Percentiles rank a stretch among this genome's conserved stretches.
These are phyloP conservation scores for Ptychoptera contaminata DNA, from an alignment of 2,888 invertebrate genomes.

Conservation along the genomic window DNA sequence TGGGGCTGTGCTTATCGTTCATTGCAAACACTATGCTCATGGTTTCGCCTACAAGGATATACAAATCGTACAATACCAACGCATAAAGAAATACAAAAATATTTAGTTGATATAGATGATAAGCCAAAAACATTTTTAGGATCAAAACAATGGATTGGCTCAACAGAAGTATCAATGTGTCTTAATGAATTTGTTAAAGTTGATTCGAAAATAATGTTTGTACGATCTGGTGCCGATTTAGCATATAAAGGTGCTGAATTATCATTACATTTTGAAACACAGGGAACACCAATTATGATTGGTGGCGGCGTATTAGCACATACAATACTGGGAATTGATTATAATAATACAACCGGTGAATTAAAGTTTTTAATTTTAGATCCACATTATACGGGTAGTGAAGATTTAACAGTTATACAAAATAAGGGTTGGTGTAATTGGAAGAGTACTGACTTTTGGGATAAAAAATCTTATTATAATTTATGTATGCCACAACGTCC, in stretches of 20 bases:
- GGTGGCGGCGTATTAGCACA: constrained; percentile 98
- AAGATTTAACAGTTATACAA: constrained; percentile 57
- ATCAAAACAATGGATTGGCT: constrained; percentile 94
- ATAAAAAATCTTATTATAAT: constrained; percentile 88
- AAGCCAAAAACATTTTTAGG: constrained; percentile 77
- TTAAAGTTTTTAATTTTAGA: constrained; percentile 90
- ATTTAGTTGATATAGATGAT: constrained; percentile 86
- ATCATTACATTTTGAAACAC: constrained; percentile 75
- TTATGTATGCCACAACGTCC: constrained; percentile 71
- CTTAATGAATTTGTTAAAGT: constrained; percentile 66
- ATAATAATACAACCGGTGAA: constrained; percentile 61
- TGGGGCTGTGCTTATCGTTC: constrained; percentile 99
- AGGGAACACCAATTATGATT: constrained; percentile 97
- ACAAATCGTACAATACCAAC: constrained; percentile 60
- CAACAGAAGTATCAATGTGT: constrained; percentile 89
- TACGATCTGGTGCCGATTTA: constrained; percentile 74
- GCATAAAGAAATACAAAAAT: constrained; percentile 80
- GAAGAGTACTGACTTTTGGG: constrained; percentile 93
- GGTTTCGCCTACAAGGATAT: constrained; percentile 83
- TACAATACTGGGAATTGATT: constrained; percentile 91
- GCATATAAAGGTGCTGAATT: constrained; percentile 64
- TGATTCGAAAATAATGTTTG: constrained; percentile 66
- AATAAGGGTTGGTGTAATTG: constrained; percentile 94
- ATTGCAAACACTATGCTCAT: constrained; percentile 89
- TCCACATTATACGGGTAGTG: constrained; percentile 90